Evolutionary conservation across 2,797 vertebrate genomes (phyloP), one percentile per base, ranked within the genome.

Genomic region (Euthynnus affinis): DNA sequence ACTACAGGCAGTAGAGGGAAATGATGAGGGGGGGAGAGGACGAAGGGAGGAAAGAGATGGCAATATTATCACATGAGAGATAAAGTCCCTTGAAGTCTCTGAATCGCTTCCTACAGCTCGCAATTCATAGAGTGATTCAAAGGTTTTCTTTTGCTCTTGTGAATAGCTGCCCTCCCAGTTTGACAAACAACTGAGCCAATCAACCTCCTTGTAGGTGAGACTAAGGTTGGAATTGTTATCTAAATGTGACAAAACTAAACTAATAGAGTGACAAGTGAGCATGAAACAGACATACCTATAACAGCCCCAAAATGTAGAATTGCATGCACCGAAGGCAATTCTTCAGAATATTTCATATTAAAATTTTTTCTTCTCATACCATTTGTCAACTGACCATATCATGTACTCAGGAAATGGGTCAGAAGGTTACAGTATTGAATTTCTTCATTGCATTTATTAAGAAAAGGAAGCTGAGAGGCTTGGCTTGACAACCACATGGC

Each of bases 11-110:
- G 64, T 70, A 22, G 25, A 71, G 25, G 42, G 44, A 71, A 76
- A 64, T 12, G 51, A 63, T 13, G 61, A 68, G 51, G 61, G 22
- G 51, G 61, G 22, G n/a, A 13, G 60, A 23, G 14, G 48, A 46
- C 10, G 32, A 49, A 76, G 62, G n/a, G 75, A 56, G 67, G 75
- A 77, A 52, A 62, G 69, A 71, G 66, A 62, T 62, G 40, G 74
- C 27, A 74, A 70, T 74, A 63, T 32, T 64, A 59, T 77, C 59
- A 77, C 71, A 83, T 82, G 56, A 73, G 56, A 71, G 57, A 63
- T 62, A 86, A 87, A 87, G 53, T 70, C 73, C 32, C 57, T 64
- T 73, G 56, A 80, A 77, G 81, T 80, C 59, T 74, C 51, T 62
- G 71, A 88, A 75, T 77, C 55, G n/a, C 48, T 62, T 61, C 18